Evolutionary conservation across 1,140 invertebrate species (phyloP).

Genomic region (Ceratina japonica): DNA sequence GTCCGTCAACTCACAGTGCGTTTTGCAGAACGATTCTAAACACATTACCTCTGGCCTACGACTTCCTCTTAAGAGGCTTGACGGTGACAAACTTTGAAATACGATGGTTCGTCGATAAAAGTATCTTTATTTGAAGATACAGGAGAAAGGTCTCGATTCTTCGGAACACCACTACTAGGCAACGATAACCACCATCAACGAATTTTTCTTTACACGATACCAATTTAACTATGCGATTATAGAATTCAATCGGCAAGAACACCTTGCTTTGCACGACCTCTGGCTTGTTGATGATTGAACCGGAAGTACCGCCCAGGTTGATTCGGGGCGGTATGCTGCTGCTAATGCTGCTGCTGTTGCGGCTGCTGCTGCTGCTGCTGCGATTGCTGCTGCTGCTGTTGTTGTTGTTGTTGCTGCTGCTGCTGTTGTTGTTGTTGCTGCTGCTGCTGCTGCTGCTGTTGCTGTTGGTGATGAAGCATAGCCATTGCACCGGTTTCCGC

Average conservation of each 20-base stretch:
- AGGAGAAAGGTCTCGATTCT: slow-evolving; percentile 35
- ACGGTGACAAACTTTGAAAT: slow-evolving; percentile 46
- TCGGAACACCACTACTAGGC: slow-evolving; percentile 55
- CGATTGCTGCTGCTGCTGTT: slow-evolving; percentile 56
- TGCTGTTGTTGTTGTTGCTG: slow-evolving; percentile 71
- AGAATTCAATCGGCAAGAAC: slow-evolving; percentile 60
- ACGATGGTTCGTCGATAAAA: slow-evolving; percentile 32
- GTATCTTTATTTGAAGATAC: slow-evolving; percentile 44
- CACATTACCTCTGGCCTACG: slow-evolving; percentile 45
- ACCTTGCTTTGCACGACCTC: slow-evolving; percentile 58
- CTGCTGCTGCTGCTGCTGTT: slow-evolving; percentile 70
- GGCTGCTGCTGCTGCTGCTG: slow-evolving; percentile 70
- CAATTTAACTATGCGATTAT: slow-evolving; percentile 52
- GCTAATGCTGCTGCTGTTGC: slow-evolving; percentile 68
- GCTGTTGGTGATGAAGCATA: slow-evolving; percentile 74
- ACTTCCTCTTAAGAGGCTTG: slow-evolving; percentile 47
- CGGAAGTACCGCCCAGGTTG: slow-evolving; percentile 68
- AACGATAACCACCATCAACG: slow-evolving; percentile 51
- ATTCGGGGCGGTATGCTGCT: slow-evolving; percentile 64
- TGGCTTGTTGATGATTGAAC: slow-evolving; percentile 69
- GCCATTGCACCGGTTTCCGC: slow-evolving; percentile 79
- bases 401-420: slow-evolving; percentile 59
- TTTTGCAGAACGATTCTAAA: slow-evolving; percentile 47
- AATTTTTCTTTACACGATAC: slow-evolving; percentile 49
- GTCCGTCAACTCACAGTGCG: slow-evolving; percentile 49